Base-by-base conservation (phyloP, 1,140 invertebrate species). In the Oedothorax gibbosus region DNA sequence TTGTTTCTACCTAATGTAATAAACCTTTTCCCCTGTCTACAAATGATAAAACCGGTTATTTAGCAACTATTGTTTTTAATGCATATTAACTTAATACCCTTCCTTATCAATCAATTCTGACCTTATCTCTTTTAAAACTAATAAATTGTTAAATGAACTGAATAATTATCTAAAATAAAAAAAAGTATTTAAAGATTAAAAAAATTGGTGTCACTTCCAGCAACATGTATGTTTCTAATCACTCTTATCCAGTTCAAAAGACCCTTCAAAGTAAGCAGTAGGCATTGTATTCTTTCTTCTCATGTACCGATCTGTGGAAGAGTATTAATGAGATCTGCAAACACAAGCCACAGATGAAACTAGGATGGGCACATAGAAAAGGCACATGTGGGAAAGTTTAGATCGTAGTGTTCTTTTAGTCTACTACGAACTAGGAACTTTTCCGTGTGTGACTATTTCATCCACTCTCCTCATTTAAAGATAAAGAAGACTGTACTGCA, bases 351-450 rank as follows among this genome's bases (percentile, higher is more conserved):
- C 12, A 18, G 18, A 62, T 12, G 18, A 15, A 62, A 15, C 18
- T 62, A 15, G 12, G 18, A 6, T 3, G 6, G 18, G 2, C 57
- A 68, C 35, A 68, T 62, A 62, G 12, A 62, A 7, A 60, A 65
- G 60, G 60, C 75, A 51, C 49, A 64, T 49, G 18, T 77, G 75
- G 60, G 49, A 77, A 77, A 65, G 75, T 77, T 77, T 77, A 77
- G 75, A n/a, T 77, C 50, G 57, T 77, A 77, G 75, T 64, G 60
- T 77, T 65, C 10, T 14, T 77, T 77, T 64, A 51, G 57, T 77
- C 53, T 21, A 77, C 75, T 77, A 77, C 60, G 60, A 77, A 77
- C 75, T 77, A 77, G 75, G n/a, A 77, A 77, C 75, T 77, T 76
- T 76, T 76, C 73, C 18, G 73, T 76, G 73, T 76, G 73, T 76